These are phyloP conservation scores for Panthera leo DNA, from an alignment of 2,113 vertebrate genomes.

Conservation along the genomic window DNA sequence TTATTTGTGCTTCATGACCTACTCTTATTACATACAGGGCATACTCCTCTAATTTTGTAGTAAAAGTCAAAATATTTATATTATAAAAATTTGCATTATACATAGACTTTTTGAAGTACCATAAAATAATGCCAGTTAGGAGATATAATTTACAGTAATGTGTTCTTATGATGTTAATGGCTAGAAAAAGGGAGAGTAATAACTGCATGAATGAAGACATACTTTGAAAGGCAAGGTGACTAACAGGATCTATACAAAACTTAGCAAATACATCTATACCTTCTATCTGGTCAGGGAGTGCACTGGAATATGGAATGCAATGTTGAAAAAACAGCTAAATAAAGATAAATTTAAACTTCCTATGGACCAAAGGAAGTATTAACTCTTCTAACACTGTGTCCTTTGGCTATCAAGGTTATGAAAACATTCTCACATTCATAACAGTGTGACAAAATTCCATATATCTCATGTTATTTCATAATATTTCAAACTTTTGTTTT, in stretches of 20 bases:
- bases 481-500: conserved; percentile 34
- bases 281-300: not conserved
- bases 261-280: not conserved
- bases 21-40: not conserved
- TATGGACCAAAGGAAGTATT: not conserved
- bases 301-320: not conserved
- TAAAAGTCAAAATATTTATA: not conserved
- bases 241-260: not conserved
- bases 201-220: not conserved
- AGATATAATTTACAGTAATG: not conserved
- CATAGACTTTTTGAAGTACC: not conserved
- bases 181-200: not conserved
- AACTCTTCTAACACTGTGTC: not conserved
- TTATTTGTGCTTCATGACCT: not conserved
- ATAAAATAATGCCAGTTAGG: not conserved
- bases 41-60: not conserved
- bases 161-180: accelerated
- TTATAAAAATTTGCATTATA: not conserved
- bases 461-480: not conserved
- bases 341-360: not conserved
- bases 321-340: not conserved
- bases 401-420: not conserved
- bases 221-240: not conserved
- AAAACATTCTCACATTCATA: conserved; percentile 2
- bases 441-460: conserved; percentile 26